A percentile compares a stretch with the other conserved stretches of the same genome.
These are phyloP conservation scores for Thalassoma bifasciatum DNA, from an alignment of 2,113 vertebrate genomes.

Conservation along the genomic window DNA sequence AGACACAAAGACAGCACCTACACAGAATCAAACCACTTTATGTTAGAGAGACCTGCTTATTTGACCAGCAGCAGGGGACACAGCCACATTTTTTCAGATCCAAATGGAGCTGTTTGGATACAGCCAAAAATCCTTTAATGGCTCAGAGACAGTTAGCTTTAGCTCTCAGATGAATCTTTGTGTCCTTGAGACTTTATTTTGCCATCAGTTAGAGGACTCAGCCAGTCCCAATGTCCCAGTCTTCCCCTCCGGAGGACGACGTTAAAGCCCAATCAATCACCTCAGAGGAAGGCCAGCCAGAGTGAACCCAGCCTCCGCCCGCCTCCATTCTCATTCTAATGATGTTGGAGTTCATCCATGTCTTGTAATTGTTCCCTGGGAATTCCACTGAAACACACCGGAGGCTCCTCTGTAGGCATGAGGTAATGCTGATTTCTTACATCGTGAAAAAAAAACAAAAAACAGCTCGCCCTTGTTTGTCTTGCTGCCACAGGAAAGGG, in stretches of 20 bases:
- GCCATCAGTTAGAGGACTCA: conserved; percentile 39
- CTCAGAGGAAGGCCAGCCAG: conserved; percentile 41
- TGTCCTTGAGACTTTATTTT: conserved; percentile 51
- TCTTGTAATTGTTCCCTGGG: conserved; percentile 52
- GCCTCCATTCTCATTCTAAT: conserved; percentile 67
- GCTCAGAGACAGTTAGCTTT: conserved; percentile 20
- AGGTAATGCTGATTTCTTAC: conserved; percentile 33
- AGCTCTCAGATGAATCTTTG: conserved; percentile 32
- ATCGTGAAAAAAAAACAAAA: conserved; percentile 5
- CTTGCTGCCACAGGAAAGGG: conserved; percentile 30
- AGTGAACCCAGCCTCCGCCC: conserved; percentile 44
- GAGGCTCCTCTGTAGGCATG: conserved; percentile 41
- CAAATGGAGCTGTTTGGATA: not conserved
- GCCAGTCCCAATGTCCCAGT: conserved; percentile 16
- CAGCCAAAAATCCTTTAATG: conserved; percentile 11
- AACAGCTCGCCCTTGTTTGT: conserved; percentile 13
- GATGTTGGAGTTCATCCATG: conserved; percentile 59
- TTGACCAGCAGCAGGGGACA: not conserved
- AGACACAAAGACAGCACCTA: not conserved
- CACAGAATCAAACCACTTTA: not conserved
- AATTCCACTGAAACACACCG: conserved; percentile 31
- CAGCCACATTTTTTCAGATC: not conserved
- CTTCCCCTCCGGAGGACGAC: conserved; percentile 16
- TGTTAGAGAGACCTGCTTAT: not conserved
- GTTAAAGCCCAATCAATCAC: conserved; percentile 58